Conservation (phyloP, 2,888 invertebrate species). For the Stenodema calcarata region DNA sequence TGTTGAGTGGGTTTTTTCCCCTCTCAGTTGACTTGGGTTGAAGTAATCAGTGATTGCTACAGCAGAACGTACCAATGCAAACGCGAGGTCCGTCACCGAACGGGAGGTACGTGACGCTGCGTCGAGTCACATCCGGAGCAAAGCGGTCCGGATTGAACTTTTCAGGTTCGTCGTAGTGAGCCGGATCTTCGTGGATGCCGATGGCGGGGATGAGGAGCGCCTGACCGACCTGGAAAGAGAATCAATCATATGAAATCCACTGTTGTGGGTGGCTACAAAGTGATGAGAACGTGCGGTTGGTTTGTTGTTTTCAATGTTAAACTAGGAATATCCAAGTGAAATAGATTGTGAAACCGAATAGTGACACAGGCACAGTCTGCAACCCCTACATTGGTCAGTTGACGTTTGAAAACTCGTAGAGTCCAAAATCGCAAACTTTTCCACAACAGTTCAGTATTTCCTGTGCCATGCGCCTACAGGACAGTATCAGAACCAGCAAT, state of each 20-base stretch:
- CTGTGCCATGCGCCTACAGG: no score
- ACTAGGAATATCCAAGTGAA: no score
- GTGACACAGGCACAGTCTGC: no score
- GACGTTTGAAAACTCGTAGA: constrained; percentile 9
- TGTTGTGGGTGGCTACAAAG: no score
- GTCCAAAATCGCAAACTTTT: no score
- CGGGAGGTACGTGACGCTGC: not conserved
- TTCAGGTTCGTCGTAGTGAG: constrained; percentile 20
- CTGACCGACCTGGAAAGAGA: not conserved
- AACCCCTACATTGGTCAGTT: not conserved
- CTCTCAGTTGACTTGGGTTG: no score
- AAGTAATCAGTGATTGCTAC: no score
- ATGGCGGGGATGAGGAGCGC: not conserved
- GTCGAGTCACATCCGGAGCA: not conserved
- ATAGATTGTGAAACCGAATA: no score
- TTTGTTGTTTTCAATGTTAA: no score
- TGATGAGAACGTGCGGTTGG: no score
- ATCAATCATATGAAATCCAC: not conserved
- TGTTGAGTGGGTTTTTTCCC: no score
- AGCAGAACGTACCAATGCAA: constrained; percentile 44
- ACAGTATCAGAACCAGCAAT: not conserved
- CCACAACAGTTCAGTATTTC: no score
- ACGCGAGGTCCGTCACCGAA: constrained; percentile 43
- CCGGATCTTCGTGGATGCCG: constrained; percentile 4
- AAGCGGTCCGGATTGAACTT: constrained; percentile 32